Conservation (phyloP, 2,888 invertebrate species). For the Glyphotaelius pellucidus region DNA sequence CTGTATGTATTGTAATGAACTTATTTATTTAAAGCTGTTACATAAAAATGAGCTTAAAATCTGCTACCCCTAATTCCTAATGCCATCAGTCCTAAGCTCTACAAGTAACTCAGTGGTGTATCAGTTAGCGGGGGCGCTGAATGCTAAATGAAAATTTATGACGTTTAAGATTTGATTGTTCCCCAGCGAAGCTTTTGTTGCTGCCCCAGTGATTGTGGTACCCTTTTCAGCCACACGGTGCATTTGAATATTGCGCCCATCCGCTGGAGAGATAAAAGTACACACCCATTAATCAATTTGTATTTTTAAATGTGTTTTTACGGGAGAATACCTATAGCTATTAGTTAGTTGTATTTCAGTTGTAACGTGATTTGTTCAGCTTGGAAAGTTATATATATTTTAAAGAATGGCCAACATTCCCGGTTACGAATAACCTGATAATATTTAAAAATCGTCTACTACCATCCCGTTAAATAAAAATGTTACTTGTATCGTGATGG, state of each 20-base stretch:
- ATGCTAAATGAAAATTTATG: constrained; percentile 79
- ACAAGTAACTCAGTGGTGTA: constrained; percentile 42
- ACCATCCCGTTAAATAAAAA: no score
- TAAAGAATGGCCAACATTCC: neutral
- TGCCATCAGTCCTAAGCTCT: constrained; percentile 33
- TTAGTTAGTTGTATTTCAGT: neutral
- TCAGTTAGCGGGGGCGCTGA: constrained; percentile 67
- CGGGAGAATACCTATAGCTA: neutral
- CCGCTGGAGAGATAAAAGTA: neutral
- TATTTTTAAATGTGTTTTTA: neutral
- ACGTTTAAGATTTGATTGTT: constrained; percentile 77
- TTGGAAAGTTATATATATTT: neutral
- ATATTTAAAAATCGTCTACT: no score
- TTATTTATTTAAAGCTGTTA: neutral
- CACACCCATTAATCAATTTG: neutral
- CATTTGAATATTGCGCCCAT: constrained; percentile 59
- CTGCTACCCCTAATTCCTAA: neutral
- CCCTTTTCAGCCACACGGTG: constrained; percentile 21
- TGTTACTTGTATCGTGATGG: no score
- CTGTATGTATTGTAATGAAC: neutral
- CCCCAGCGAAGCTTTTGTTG: constrained; percentile 62
- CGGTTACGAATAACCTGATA: neutral
- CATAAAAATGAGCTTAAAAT: constrained; percentile 22
- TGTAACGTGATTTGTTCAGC: neutral
- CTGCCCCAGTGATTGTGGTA: constrained; percentile 40